These are phyloP conservation scores for Eospalax fontanierii DNA, from an alignment of 2,797 vertebrate genomes.

Conservation along the genomic window DNA sequence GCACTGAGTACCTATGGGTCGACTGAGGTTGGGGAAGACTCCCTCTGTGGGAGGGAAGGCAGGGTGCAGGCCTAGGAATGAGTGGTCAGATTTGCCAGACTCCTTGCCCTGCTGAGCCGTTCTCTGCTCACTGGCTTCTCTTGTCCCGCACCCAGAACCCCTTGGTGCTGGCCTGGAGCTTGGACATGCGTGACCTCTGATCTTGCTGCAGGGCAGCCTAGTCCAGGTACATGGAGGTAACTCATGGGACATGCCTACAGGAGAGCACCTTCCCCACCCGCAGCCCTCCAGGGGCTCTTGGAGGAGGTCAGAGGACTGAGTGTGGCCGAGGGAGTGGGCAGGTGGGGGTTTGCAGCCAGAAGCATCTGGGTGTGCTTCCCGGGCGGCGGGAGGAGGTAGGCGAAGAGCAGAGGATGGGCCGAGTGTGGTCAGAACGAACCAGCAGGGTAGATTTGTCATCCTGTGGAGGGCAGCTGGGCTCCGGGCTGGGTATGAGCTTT, in stretches of 20 bases:
- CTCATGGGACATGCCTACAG: too few relatives aligned
- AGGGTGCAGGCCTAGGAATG: background rate
- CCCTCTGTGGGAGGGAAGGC: too few relatives aligned
- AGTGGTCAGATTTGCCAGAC: background rate
- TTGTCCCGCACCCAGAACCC: background rate
- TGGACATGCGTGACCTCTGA: rapidly evolving
- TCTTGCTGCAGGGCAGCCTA: background rate
- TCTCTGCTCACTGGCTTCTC: background rate
- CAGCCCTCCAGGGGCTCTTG: background rate
- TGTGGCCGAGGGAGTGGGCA: background rate
- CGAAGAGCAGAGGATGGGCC: too few relatives aligned
- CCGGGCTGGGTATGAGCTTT: background rate
- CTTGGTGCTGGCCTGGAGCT: rapidly evolving
- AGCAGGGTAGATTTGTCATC: background rate
- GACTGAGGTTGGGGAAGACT: background rate
- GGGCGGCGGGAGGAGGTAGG: background rate
- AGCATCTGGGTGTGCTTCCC: background rate
- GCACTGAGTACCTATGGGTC: background rate
- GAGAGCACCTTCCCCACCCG: background rate
- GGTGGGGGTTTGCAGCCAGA: background rate
- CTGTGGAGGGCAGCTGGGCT: too few relatives aligned
- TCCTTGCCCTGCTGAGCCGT: background rate
- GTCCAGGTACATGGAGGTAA: rapidly evolving
- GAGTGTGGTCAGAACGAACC: background rate
- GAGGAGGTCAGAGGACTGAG: background rate